Base-by-base conservation (phyloP, 2,888 invertebrate species). In the Caenorhabditis imperialis region DNA sequence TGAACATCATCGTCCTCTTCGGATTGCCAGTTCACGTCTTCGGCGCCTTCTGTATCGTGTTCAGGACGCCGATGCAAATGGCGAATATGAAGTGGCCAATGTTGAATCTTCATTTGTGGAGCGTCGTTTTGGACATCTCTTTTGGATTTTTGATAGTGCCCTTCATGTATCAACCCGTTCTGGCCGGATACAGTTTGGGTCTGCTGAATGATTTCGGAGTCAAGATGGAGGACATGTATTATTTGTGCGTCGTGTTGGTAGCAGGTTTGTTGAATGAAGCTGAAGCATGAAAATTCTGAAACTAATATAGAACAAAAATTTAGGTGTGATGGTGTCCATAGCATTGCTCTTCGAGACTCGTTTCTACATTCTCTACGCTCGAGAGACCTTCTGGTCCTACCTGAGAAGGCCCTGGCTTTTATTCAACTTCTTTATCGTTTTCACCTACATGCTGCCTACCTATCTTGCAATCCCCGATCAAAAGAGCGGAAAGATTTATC, bases 91-190 rank as follows among this genome's bases (percentile, higher is more conserved):
- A 69, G 22, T 45, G 40, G 38, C 35, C 45, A n/a, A 58, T 69
- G 69, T 45, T 69, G 23, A 60, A 60, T 25, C 23, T 69, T 10
- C 60, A 60, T 22, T 47, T 69, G n/a, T 69, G 69, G 69, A 60
- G 53, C 33, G 23, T 35, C 38, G 27, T 8, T 0, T 33, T 51
- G 12, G 58, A 58, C 30, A 18, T 69, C 14, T 37, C 45, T 0
- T 47, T 69, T 5, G 44, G 58, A 12, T 22, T 37, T 48, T 18
- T 69, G 2, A 25, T 69, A 12, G 25, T 60, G 23, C 69, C 69
- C 27, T 69, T 51, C 35, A 53, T 60, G 25, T 69, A 60, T 27
- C 37, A 45, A 20, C 69, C 69, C n/a, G 53, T 53, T 4, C 16
- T 69, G 7, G 58, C 69, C 20, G 69, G 69, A 0, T 60, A 60